phyloP scores from a whole-genome alignment of 2,797 vertebrate species.

The Poecilia gillii region DNA sequence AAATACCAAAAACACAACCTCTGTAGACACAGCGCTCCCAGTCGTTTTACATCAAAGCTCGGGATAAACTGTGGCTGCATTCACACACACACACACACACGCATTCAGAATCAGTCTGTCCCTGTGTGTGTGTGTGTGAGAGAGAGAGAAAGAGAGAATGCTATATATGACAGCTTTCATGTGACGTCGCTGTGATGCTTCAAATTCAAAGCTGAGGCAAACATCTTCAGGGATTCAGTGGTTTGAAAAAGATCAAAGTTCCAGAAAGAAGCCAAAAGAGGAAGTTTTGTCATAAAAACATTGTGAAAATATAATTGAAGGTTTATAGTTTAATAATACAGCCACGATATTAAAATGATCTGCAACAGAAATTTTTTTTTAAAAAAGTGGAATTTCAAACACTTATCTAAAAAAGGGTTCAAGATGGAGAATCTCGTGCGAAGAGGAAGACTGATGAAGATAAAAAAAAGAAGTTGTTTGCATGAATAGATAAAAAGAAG shows the following conservation, averaged over 20 bases:
- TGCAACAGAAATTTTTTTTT: neutral
- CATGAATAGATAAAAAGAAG: conserved; percentile 43
- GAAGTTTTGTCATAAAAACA: neutral
- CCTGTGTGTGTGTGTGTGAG: conserved; percentile 20
- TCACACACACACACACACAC: neutral
- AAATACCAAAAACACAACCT: conserved; percentile 8
- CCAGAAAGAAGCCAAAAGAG: neutral
- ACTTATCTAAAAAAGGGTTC: neutral
- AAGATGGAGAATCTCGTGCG: conserved; percentile 22
- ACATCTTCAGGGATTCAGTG: neutral
- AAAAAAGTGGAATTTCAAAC: neutral
- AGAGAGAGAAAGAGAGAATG: neutral
- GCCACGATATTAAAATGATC: neutral
- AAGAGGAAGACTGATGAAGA: conserved; percentile 29
- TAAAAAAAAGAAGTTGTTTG: conserved; percentile 19
- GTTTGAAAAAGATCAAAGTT: neutral
- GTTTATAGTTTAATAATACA: neutral
- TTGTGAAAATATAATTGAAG: neutral
- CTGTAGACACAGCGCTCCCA: neutral
- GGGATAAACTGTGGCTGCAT: neutral
- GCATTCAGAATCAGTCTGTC: neutral
- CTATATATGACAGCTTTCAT: conserved; percentile 1
- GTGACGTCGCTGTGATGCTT: neutral
- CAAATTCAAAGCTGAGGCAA: neutral
- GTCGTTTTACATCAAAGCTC: conserved; percentile 22